Conservation (phyloP, 2,113 vertebrate species). For the Pardalotus punctatus region DNA sequence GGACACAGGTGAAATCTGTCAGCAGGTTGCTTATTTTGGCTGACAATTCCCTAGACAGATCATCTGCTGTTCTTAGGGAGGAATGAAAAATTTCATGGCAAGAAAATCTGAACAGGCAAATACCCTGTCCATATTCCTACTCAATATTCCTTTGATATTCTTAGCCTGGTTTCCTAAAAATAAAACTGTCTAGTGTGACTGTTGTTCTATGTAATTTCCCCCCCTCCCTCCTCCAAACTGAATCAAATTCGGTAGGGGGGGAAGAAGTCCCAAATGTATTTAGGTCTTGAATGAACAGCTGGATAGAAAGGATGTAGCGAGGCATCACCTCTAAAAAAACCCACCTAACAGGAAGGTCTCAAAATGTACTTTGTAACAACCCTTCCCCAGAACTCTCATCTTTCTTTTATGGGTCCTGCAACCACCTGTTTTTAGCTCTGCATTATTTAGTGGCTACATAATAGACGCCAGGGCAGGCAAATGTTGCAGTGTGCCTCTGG, state of each 20-base stretch:
- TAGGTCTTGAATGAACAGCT: neutral
- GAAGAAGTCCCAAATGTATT: neutral
- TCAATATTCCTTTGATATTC: conserved; percentile 26
- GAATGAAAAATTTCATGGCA: neutral
- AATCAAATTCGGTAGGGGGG: neutral
- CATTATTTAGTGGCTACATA: neutral
- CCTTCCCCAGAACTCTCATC: neutral
- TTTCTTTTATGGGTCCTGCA: neutral
- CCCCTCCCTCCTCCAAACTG: neutral
- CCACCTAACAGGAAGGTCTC: neutral
- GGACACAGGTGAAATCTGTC: conserved; percentile 2
- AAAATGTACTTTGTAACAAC: neutral
- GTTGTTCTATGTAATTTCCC: neutral
- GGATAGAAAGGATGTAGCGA: neutral
- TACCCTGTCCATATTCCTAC: neutral
- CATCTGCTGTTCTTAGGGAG: neutral
- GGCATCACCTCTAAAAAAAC: neutral
- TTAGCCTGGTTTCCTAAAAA: conserved; percentile 42
- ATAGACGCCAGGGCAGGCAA: neutral
- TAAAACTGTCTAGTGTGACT: neutral
- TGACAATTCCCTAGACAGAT: conserved; percentile 13
- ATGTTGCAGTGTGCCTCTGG: neutral
- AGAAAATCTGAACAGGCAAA: neutral
- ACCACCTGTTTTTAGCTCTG: neutral
- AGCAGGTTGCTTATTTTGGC: neutral